These are phyloP conservation scores for Coptotermes formosanus DNA, from an alignment of 1,140 invertebrate genomes.

Conservation along the genomic window DNA sequence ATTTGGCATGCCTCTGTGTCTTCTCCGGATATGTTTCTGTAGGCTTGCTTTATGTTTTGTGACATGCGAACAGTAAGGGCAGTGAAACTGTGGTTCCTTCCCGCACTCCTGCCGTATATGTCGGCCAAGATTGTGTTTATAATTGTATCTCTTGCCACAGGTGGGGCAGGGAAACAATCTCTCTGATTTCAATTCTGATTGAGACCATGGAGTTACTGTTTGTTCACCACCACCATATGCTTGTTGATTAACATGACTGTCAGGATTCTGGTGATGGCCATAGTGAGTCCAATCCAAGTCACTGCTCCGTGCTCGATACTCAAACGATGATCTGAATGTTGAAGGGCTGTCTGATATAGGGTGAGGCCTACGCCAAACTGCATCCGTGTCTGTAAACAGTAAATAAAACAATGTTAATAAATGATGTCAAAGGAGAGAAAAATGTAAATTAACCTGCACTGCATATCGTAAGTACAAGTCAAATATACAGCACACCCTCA, in stretches of 20 bases:
- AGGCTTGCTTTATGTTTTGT: constrained; percentile 38
- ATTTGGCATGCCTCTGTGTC: neutral
- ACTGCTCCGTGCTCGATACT: neutral
- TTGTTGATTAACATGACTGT: neutral
- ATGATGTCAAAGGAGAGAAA: too few species aligned
- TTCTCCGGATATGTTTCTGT: constrained; percentile 34
- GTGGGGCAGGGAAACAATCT: constrained; percentile 44
- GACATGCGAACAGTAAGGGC: constrained; percentile 41
- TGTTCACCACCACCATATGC: neutral
- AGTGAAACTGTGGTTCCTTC: constrained; percentile 51
- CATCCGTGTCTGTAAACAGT: neutral
- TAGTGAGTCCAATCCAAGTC: neutral
- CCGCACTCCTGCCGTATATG: constrained; percentile 57
- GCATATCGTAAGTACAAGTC: too few species aligned
- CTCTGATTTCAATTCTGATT: constrained; percentile 25
- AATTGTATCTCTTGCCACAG: constrained; percentile 52
- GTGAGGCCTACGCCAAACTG: neutral
- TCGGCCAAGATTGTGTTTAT: constrained; percentile 52
- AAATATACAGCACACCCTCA: too few species aligned
- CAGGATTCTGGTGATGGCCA: neutral
- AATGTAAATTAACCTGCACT: too few species aligned
- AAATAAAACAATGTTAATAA: too few species aligned
- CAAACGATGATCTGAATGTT: neutral
- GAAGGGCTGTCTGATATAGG: neutral
- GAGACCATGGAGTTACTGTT: constrained; percentile 30